phyloP scores from a whole-genome alignment of 2,113 vertebrate genomes.

The Oreochromis spilurus region DNA sequence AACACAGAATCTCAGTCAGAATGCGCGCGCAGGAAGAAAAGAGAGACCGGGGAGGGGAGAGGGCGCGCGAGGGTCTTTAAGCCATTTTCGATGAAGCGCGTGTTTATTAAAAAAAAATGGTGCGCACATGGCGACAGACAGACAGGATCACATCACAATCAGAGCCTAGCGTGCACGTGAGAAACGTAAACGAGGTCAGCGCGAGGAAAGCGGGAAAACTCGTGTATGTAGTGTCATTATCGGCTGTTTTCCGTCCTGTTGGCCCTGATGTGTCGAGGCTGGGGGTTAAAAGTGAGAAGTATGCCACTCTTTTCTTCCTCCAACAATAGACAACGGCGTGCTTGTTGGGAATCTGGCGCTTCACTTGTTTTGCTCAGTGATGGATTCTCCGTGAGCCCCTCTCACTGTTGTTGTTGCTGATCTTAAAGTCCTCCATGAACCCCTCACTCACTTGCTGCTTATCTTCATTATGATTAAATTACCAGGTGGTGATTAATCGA shows the following conservation, averaged over 20 bases:
- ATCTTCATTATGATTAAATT: background rate
- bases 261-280: background rate
- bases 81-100: constrained; percentile 17
- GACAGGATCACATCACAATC: background rate
- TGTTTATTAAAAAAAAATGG: background rate
- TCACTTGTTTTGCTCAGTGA: constrained; percentile 41
- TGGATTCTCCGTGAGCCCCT: background rate
- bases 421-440: background rate
- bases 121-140: constrained; percentile 43
- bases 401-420: background rate
- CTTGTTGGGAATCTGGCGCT: constrained; percentile 55
- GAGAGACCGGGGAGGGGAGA: background rate
- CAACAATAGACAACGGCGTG: constrained; percentile 39
- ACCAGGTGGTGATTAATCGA: background rate
- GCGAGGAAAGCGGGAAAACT: background rate
- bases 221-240: background rate
- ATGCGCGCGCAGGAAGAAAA: background rate
- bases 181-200: constrained; percentile 31
- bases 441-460: background rate
- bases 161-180: background rate
- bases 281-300: background rate
- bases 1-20: background rate
- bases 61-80: background rate
- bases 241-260: background rate
- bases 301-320: background rate